phyloP scores from a whole-genome alignment of 2,113 vertebrate genomes.

The Gobio gobio region DNA sequence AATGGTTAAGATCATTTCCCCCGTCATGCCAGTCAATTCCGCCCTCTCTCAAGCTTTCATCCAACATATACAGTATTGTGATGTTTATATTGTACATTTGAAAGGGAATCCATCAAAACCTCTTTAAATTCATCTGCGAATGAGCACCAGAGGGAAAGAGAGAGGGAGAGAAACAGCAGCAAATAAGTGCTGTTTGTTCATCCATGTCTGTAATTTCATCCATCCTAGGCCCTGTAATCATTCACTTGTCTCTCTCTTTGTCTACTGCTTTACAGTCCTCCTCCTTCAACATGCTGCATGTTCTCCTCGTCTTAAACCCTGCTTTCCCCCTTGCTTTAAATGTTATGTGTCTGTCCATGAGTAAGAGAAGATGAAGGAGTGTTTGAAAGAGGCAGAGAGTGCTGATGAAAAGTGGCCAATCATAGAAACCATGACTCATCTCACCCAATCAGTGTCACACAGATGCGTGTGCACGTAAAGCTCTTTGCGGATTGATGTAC shows the following conservation, averaged over 20 bases:
- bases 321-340: background rate
- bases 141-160: background rate
- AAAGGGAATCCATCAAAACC: background rate
- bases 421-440: constrained; percentile 55
- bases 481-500: background rate
- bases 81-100: background rate
- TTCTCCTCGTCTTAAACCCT: constrained; percentile 2
- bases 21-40: constrained; percentile 1
- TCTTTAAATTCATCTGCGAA: background rate
- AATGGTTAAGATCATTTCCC: constrained; percentile 19
- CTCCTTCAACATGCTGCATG: constrained; percentile 12
- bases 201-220: constrained; percentile 41
- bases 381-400: background rate
- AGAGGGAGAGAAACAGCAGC: constrained; percentile 24
- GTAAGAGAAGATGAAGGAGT: constrained; percentile 28
- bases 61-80: background rate
- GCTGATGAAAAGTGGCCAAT: constrained; percentile 51
- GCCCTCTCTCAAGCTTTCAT: background rate
- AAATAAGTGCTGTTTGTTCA: constrained; percentile 22
- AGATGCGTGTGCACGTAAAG: background rate
- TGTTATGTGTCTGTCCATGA: constrained; percentile 39
- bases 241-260: constrained; percentile 19
- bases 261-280: background rate
- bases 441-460: background rate
- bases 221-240: constrained; percentile 3